Evolutionary conservation across 2,113 vertebrate genomes (phyloP), one percentile per base, ranked within the genome.

Genomic region (Rattus rattus): DNA sequence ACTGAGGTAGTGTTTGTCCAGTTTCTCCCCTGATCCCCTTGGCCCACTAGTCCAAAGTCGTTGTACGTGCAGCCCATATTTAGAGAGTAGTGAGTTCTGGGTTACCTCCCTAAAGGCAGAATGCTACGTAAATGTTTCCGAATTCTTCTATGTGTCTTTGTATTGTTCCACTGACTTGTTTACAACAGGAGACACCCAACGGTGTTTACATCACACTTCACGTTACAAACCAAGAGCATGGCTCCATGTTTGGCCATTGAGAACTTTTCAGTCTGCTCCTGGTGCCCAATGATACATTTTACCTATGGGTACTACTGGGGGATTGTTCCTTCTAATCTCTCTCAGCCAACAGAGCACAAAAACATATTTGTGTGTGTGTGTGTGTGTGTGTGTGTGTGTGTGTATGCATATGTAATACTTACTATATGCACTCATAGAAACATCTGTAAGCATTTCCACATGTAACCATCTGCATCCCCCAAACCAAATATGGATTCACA

Each of bases 91-190:
- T n/a, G 13, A 77, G 26, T 89, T 95, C 87, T 56, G 26, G 63
- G 84, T 69, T 56, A 10, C 54, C 43, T 91, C 54, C n/a, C 63
- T 43, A 26, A 63, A 84, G n/a, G 81, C 81, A 63, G 81, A 63
- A 39, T 84, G 90, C 56, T 87, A 94, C 33, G 85, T 17, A 90
- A 93, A 83, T 65, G 63, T 85, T 61, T 94, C 85, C 10, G 1
- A 84, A 92, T 90, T 93, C 59, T 80, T 92, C 63, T 69, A 30
- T 19, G n/a, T 91, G 36, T 73, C 36, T 92, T 94, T 90, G 65
- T 33, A 69, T 67, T 67, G 11, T 30, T 72, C 12, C 43, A 49
- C 16, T 33, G 30, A 81, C 43, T 67, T 77, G 77, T 70, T 94
- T 89, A 65, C 52, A 54, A 47, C 59, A 77, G 28, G 90, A 87